A percentile compares a stretch with the other conserved stretches of the same genome.
Conservation (phyloP, 2,797 vertebrate genomes). For the Rallus crepitans region DNA sequence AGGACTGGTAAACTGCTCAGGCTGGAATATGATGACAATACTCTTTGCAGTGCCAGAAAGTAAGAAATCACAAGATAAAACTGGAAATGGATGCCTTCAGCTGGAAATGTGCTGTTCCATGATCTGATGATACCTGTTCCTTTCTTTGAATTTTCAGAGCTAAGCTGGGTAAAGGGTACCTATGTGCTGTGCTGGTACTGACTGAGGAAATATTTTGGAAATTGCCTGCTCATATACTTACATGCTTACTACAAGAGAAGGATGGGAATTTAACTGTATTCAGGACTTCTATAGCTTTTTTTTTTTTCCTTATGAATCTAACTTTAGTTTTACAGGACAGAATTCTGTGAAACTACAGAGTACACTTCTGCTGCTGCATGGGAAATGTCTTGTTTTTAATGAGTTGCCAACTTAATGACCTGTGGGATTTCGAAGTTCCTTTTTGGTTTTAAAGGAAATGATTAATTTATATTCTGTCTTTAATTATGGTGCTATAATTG, state of each 20-base stretch:
- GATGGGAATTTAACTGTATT: neutral
- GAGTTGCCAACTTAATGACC: slow-evolving; percentile 69
- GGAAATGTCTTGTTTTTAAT: slow-evolving; percentile 72
- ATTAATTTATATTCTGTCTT: slow-evolving; percentile 71
- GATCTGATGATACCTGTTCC: neutral
- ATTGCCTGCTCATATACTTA: neutral
- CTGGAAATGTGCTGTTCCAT: neutral
- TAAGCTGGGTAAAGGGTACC: neutral
- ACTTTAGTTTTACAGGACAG: slow-evolving; percentile 18
- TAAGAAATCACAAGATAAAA: neutral
- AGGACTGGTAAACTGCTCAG: neutral
- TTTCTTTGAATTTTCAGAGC: neutral
- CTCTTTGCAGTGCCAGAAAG: neutral
- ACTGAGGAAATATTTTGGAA: neutral
- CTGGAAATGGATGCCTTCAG: neutral
- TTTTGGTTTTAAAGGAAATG: slow-evolving; percentile 70
- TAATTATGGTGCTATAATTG: slow-evolving; percentile 57
- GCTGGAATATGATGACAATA: neutral
- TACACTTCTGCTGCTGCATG: slow-evolving; percentile 54
- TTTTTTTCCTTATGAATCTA: neutral
- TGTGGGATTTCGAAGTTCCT: slow-evolving; percentile 71
- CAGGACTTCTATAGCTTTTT: neutral
- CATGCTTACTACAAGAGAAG: neutral
- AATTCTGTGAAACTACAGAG: slow-evolving; percentile 37
- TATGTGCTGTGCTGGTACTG: neutral